Evolutionary conservation across 1,140 invertebrate genomes (phyloP).

Genomic region (Stegodyphus mimosarum): DNA sequence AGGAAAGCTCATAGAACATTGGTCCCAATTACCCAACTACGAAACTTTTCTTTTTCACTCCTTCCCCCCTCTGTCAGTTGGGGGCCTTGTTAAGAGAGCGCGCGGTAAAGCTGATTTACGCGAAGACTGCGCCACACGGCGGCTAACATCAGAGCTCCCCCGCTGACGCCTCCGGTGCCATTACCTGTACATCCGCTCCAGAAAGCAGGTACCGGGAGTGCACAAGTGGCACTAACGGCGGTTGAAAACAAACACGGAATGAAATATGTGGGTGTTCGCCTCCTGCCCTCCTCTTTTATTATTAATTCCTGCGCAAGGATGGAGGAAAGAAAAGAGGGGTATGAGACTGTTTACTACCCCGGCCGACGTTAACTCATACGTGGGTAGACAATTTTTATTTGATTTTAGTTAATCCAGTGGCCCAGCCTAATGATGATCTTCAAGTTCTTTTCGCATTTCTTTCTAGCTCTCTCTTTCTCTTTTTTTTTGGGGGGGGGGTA

Average conservation of each 20-base stretch:
- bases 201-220: not conserved
- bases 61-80: constrained; percentile 13
- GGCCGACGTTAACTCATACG: constrained; percentile 32
- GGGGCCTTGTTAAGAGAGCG: constrained; percentile 41
- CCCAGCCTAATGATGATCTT: not conserved
- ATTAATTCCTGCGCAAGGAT: constrained; percentile 2
- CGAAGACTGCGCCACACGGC: constrained; percentile 45
- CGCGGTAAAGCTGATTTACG: constrained; percentile 47
- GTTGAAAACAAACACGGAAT: constrained; percentile 45
- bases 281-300: not conserved
- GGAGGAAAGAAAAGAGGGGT: not conserved
- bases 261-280: constrained; percentile 16
- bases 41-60: not conserved
- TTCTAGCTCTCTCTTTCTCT: not conserved
- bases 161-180: constrained; percentile 15
- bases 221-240: constrained; percentile 24
- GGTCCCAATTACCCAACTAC: constrained; percentile 12
- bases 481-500: too few relatives aligned
- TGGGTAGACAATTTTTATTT: constrained; percentile 8
- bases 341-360: not conserved
- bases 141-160: constrained; percentile 47
- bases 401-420: constrained; percentile 24
- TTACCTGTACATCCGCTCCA: constrained; percentile 39
- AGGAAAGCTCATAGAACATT: constrained; percentile 2
- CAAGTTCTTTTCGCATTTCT: not conserved